Conservation (phyloP, 2,888 invertebrate genomes). For the Ypsolopha scabrella region DNA sequence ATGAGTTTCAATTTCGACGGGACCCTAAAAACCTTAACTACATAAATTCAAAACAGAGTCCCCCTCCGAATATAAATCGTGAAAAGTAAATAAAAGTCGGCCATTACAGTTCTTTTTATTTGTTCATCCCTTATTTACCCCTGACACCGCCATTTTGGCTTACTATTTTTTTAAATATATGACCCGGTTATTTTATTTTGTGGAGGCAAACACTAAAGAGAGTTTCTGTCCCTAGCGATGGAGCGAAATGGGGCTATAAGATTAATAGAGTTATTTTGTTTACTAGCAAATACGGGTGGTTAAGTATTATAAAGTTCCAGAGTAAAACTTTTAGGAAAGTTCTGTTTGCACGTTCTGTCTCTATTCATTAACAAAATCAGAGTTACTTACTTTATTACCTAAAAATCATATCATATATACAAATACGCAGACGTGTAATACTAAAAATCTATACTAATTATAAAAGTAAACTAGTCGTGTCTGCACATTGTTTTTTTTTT, state of each 20-base stretch:
- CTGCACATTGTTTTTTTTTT: too few species aligned
- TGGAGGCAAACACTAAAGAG: not conserved
- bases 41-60: conserved; percentile 32
- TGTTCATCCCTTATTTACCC: conserved; percentile 34
- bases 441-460: too few species aligned
- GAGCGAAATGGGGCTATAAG: not conserved
- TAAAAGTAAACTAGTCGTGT: too few species aligned
- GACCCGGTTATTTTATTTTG: not conserved
- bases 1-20: too few species aligned
- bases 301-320: too few species aligned
- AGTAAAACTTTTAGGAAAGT: too few species aligned
- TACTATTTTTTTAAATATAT: conserved; percentile 2
- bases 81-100: conserved; percentile 65
- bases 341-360: too few species aligned
- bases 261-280: not conserved
- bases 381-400: too few species aligned
- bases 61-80: conserved; percentile 52
- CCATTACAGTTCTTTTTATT: conserved; percentile 66
- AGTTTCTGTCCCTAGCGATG: not conserved
- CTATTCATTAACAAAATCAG: too few species aligned
- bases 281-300: not conserved
- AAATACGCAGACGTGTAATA: too few species aligned
- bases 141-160: conserved; percentile 50
- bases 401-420: too few species aligned
- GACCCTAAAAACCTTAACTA: conserved; percentile 28